Evolutionary conservation across 2,888 invertebrate genomes (phyloP).

Genomic region (Stenotaenia linearis): DNA sequence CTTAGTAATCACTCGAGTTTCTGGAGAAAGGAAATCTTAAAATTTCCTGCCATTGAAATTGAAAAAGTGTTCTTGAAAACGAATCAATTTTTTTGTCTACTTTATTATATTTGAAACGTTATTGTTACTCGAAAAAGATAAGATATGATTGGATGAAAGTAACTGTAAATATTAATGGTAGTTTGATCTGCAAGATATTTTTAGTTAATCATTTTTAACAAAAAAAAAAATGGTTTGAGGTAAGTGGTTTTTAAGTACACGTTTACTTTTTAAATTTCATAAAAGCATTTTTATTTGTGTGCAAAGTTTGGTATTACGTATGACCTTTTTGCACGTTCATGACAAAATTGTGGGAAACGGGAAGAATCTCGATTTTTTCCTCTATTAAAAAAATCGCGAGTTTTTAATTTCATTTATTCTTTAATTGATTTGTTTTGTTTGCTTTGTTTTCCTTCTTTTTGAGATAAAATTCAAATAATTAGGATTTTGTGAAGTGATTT

Average conservation of each 20-base stretch:
- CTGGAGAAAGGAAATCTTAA: background rate
- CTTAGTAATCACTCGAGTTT: background rate
- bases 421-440: background rate
- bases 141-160: background rate
- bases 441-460: background rate
- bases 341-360: slow-evolving; percentile 17
- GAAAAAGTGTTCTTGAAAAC: slow-evolving; percentile 12
- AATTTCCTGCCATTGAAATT: background rate
- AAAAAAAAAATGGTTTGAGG: background rate
- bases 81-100: background rate
- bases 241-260: background rate
- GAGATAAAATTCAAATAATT: background rate
- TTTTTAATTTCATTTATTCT: background rate
- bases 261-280: background rate
- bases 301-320: background rate
- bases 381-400: background rate
- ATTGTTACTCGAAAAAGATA: slow-evolving; percentile 14
- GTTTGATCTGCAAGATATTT: background rate
- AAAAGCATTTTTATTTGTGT: background rate
- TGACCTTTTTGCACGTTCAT: background rate
- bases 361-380: background rate
- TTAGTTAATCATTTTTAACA: background rate
- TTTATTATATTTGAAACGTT: background rate
- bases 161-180: background rate
- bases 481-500: background rate